Percentiles rank a stretch among this genome's conserved stretches.
Evolutionary conservation across 1,140 invertebrate species (phyloP).

Genomic region (Geopemphigus sp.): DNA sequence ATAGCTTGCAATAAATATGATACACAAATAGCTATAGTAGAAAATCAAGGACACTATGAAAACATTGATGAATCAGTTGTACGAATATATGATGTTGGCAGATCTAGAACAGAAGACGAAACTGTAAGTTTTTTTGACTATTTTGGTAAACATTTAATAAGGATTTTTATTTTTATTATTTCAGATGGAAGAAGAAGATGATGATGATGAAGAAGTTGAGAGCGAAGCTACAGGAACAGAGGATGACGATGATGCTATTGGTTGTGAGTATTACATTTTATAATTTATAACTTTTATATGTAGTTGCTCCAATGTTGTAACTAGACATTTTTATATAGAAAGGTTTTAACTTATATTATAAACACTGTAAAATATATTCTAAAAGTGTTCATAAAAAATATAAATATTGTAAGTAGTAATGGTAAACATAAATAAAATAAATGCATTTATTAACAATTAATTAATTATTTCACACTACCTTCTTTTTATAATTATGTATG

Average conservation of each 20-base stretch:
- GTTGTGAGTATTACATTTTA: no score
- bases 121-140: conserved; percentile 57
- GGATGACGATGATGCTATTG: conserved; percentile 55
- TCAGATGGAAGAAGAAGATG: conserved; percentile 69
- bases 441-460: no score
- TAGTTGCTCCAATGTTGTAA: no score
- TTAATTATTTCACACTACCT: no score
- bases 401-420: no score
- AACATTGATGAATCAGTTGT: conserved; percentile 79
- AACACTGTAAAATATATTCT: no score
- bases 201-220: conserved; percentile 65
- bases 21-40: conserved; percentile 78
- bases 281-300: no score
- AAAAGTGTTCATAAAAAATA: no score
- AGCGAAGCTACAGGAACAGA: conserved; percentile 59
- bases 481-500: no score
- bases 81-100: conserved; percentile 77
- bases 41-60: conserved; percentile 74
- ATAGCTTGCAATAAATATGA: conserved; percentile 72
- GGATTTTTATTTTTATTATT: conserved; percentile 49
- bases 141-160: conserved; percentile 14
- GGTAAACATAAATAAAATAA: no score
- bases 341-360: no score
- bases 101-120: conserved; percentile 70
- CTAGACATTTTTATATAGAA: no score